Base-by-base conservation (phyloP, 2,113 vertebrate genomes). In the Xyrauchen texanus region DNA sequence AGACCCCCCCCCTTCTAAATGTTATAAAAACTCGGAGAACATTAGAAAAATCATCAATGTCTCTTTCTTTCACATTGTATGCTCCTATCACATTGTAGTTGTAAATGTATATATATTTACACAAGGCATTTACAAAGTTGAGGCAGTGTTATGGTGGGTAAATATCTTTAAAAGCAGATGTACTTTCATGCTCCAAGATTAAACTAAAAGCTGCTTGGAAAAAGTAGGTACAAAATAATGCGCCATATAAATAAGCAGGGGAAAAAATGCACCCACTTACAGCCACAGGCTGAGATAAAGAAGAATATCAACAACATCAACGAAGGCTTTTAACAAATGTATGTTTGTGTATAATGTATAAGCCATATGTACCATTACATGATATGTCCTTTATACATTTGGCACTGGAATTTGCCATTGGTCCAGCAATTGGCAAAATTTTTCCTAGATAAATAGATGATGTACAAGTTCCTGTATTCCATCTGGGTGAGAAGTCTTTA, bases 361-460 rank as follows among this genome's bases (percentile, higher is more conserved):
- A 81, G 80, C 77, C 75, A 52, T 85, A 85, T 78, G 90, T 77
- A 91, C 90, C 92, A 88, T 92, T 93, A 92, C 80, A 76, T 78
- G 87, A 95, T 94, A 95, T 94, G 93, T 89, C 92, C 86, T 86
- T 94, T 90, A 90, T 96, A 97, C 96, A 95, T 97, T 98, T 98
- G 98, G 98, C 96, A 98, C 96, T 95, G 93, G 90, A 81, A 90
- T 95, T 98, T 96, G 97, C 97, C 98, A 96, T 98, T 98, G 97
- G 95, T 99, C 97, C 98, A 98, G 98, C 98, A 99, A 98, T 96
- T 96, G 98, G 98, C 97, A 98, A 98, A 74, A 95, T 89, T 92
- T 68, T 93, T 93, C 90, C 90, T 93, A 93, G 90, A 89, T 95
- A 95, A 93, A 85, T 83, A 85, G 65, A 76, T 15, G 44, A 81